These are phyloP conservation scores for Scomber japonicus DNA, from an alignment of 2,113 vertebrate species.

Conservation along the genomic window DNA sequence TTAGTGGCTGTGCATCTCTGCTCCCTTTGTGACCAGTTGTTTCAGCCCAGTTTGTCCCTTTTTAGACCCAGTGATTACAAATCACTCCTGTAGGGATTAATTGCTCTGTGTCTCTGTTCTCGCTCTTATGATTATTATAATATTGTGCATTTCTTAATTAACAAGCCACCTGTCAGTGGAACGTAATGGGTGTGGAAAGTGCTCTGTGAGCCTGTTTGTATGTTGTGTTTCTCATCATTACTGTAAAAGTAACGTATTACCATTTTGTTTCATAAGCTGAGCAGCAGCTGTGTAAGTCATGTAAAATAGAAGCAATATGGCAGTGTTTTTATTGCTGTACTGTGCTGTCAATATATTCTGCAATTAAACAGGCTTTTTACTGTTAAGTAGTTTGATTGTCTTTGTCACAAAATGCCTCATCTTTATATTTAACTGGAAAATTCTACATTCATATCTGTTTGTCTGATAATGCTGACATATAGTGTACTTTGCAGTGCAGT, in stretches of 20 bases:
- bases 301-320: conserved; percentile 79
- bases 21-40: conserved; percentile 52
- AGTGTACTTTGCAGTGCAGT: background rate
- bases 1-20: conserved; percentile 57
- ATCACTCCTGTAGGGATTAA: conserved; percentile 19
- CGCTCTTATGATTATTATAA: conserved; percentile 67
- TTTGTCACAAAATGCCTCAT: conserved; percentile 15
- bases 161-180: conserved; percentile 54
- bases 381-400: conserved; percentile 45
- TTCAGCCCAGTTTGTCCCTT: conserved; percentile 47
- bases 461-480: background rate
- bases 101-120: conserved; percentile 61
- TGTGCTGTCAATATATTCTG: conserved; percentile 81
- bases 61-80: conserved; percentile 35
- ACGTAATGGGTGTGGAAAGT: conserved; percentile 29
- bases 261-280: conserved; percentile 74
- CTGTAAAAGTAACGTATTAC: conserved; percentile 71
- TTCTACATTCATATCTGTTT: background rate
- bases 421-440: background rate
- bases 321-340: conserved; percentile 80
- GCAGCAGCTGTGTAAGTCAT: conserved; percentile 75
- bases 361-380: conserved; percentile 81
- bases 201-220: conserved; percentile 71
- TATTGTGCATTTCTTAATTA: conserved; percentile 64
- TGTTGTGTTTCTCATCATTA: conserved; percentile 72